Evolutionary conservation across 2,888 invertebrate genomes (phyloP), one percentile per base, ranked within the genome.

Genomic region (Leptopilina drosophilae): DNA sequence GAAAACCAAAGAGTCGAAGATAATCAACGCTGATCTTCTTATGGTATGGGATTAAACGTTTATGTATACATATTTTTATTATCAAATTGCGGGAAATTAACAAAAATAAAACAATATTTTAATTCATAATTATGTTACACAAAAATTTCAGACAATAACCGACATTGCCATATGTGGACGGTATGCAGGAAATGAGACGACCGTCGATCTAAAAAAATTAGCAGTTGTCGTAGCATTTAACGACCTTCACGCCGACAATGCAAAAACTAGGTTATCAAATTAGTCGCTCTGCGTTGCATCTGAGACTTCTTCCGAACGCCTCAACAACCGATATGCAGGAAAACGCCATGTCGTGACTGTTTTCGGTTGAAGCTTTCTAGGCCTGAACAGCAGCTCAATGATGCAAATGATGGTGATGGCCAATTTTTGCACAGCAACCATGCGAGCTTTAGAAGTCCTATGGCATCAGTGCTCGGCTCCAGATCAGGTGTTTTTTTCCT

Each of bases 311-410:
- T 42, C 87, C 85, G 12, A 84, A 64, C 75, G 80, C n/a, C 12
- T 78, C 79, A 26, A 82, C 78, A 62, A 84, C n/a, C 86, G 14
- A 78, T 67, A 40, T n/a, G 86, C 88, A 81, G 87, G 84, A n/a
- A 87, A 87, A 79, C 79, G 87, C 14, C 87, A 87, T 77, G 85
- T 87, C 7, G 69, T 53, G 3, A 87, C 88, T 8, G 87, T 86
- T n/a, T n/a, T 1, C 87, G 88, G 84, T 90, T 85, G 20, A 87
- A 85, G 69, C 80, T 84, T 20, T 77, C 76, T 9, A 79, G 77
- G 64, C 67, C 81, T 20, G 76, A 82, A n/a, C n/a, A 78, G 77
- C 77, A 33, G 78, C 79, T 26, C 53, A n/a, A 56, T 46, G 82
- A 82, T 76, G 81, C 67, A 56, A 79, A 78, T 15, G 77, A 84